Evolutionary conservation across 2,888 invertebrate genomes (phyloP), one percentile per base, ranked within the genome.

Genomic region (Leptopilina myrica): DNA sequence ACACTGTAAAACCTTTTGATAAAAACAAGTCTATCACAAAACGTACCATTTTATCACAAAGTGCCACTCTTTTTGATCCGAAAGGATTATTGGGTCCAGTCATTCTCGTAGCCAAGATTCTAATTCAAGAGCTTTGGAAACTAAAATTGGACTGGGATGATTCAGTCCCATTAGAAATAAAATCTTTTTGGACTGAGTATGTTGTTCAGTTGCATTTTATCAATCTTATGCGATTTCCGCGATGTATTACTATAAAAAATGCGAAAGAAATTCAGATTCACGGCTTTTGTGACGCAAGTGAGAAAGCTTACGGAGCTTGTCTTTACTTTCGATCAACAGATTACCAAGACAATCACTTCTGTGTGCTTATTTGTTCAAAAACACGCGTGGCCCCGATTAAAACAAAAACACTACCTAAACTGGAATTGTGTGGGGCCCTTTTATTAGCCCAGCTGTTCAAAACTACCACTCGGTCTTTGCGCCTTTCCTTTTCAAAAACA

Each of bases 31-130:
- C 20, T 20, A 6, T 59, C 6, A 59, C 59, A n/a, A 59, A 59
- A 59, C 59, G 59, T 14, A 2, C n/a, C 2, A 59, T 59, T 59
- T 59, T 59, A 6, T 77, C 20, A 14, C 53, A 49, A 66, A 66
- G 15, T 6, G 65, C 77, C 8, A 65, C 46, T 49, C 3, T 77
- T 33, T 77, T 49, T 56, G 77, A 77, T 66, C 77, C 77, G 11
- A 1, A 66, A 26, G 66, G 77, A 5, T 26, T 77, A 26, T 20
- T 77, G 12, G 66, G 77, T 33, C 66, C 77, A 4, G 33, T 77
- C 3, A 65, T 53, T 53, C 66, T 77, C 5, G 2, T 14, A 11
- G 77, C 66, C 6, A 77, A 40, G 12, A 6, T 77, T 7, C 6
- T 65, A 2, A 46, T 65, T 14, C 66, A 77, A 77, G n/a, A 6